Evolutionary conservation across 2,797 vertebrate genomes (phyloP).

Genomic region (Sardinella longiceps): DNA sequence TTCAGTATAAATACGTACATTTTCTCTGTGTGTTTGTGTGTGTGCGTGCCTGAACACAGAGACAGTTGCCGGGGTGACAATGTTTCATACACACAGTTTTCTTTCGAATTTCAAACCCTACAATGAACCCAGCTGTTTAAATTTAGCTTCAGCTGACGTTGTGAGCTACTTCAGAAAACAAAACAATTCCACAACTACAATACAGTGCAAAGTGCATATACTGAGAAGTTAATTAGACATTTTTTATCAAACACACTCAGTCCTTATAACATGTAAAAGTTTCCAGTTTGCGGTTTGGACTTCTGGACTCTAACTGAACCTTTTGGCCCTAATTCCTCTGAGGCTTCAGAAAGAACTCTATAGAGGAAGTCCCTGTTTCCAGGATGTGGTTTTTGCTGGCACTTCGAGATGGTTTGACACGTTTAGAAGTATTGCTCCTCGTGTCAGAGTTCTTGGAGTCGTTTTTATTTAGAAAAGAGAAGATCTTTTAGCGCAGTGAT

Average conservation of each 20-base stretch:
- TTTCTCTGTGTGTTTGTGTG: neutral
- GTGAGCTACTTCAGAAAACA: neutral
- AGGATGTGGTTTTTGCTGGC: slow-evolving; percentile 46
- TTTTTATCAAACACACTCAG: neutral
- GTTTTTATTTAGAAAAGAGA: slow-evolving; percentile 21
- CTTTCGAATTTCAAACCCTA: neutral
- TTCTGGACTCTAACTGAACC: neutral
- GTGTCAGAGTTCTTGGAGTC: slow-evolving; percentile 42
- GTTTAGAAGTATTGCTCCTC: slow-evolving; percentile 42
- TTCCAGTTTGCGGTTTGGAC: neutral
- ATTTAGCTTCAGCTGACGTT: neutral
- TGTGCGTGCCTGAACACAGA: neutral
- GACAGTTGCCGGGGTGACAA: neutral
- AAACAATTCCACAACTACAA: neutral
- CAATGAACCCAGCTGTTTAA: neutral
- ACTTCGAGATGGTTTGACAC: slow-evolving; percentile 35
- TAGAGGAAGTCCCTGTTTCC: slow-evolving; percentile 52
- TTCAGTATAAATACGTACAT: neutral
- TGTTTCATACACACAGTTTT: neutral
- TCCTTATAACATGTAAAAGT: neutral
- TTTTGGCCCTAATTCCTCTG: slow-evolving; percentile 32
- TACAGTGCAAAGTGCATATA: neutral
- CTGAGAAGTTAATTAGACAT: slow-evolving; percentile 17
- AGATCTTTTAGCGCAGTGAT: slow-evolving; percentile 8
- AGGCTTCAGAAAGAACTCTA: slow-evolving; percentile 45